phyloP scores from a whole-genome alignment of 2,797 vertebrate species.

The Momotus momota region DNA sequence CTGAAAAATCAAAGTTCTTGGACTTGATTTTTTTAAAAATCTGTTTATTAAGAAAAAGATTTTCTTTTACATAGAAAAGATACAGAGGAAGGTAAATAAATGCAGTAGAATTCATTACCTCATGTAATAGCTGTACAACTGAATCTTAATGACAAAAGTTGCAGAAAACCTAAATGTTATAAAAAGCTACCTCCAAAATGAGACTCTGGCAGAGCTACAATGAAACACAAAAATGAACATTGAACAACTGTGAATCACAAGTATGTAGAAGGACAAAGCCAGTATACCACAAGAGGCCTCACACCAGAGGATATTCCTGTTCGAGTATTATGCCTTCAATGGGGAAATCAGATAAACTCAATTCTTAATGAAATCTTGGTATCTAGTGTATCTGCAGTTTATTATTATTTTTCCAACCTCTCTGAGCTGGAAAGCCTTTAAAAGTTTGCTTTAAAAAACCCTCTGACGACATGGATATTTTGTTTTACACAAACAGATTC shows the following conservation, averaged over 20 bases:
- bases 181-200: constrained; percentile 36
- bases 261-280: background rate
- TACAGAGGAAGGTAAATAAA: constrained; percentile 48
- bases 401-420: background rate
- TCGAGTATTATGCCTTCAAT: background rate
- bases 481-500: background rate
- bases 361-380: background rate
- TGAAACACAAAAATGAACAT: background rate
- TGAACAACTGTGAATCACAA: background rate
- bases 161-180: constrained; percentile 2
- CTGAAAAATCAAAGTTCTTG: constrained; percentile 25
- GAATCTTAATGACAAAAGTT: constrained; percentile 24
- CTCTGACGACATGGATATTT: background rate
- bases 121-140: constrained; percentile 31
- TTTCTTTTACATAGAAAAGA: constrained; percentile 63
- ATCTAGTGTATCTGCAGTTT: background rate
- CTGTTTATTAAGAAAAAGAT: constrained; percentile 63
- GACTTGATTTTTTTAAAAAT: background rate
- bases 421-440: background rate
- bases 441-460: background rate
- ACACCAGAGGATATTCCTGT: background rate
- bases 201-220: constrained; percentile 1
- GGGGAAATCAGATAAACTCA: background rate
- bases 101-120: background rate
- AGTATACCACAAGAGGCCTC: background rate